Conservation (phyloP, 2,797 vertebrate species). For the Typhlichthys subterraneus region DNA sequence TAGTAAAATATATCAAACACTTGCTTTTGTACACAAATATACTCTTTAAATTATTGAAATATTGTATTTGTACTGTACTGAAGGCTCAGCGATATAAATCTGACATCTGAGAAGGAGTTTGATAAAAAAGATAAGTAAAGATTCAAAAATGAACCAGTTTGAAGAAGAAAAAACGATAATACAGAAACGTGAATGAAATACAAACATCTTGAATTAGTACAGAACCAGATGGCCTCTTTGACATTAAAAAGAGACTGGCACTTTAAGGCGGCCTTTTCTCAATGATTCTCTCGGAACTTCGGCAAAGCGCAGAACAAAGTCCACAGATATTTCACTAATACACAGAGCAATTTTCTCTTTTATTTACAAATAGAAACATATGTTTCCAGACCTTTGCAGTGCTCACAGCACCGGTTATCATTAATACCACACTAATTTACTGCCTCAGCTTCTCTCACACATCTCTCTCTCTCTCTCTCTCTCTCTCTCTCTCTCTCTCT, state of each 20-base stretch:
- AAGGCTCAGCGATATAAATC: not conserved
- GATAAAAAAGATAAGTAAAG: slow-evolving; percentile 37
- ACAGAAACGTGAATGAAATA: slow-evolving; percentile 54
- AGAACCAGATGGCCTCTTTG: slow-evolving; percentile 79
- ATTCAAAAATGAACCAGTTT: slow-evolving; percentile 51
- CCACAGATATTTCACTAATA: slow-evolving; percentile 80
- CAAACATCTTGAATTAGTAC: slow-evolving; percentile 78
- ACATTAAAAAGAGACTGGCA: slow-evolving; percentile 77
- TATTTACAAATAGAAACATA: slow-evolving; percentile 82
- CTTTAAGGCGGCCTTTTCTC: slow-evolving; percentile 73
- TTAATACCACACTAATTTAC: slow-evolving; percentile 57
- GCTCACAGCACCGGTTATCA: slow-evolving; percentile 30
- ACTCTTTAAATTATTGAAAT: too few species aligned
- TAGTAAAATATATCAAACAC: not conserved
- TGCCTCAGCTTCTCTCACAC: slow-evolving; percentile 48
- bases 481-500: slow-evolving; percentile 9
- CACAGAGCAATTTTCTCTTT: slow-evolving; percentile 80
- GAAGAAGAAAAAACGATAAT: slow-evolving; percentile 62
- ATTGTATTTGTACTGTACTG: too few species aligned
- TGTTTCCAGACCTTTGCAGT: slow-evolving; percentile 63
- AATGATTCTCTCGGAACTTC: slow-evolving; percentile 80
- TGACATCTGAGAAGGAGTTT: not conserved
- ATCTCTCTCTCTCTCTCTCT: slow-evolving; percentile 27
- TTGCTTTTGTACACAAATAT: too few species aligned
- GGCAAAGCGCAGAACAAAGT: slow-evolving; percentile 74